phyloP scores from a whole-genome alignment of 2,888 invertebrate species.

The Drosophila mulleri region DNA sequence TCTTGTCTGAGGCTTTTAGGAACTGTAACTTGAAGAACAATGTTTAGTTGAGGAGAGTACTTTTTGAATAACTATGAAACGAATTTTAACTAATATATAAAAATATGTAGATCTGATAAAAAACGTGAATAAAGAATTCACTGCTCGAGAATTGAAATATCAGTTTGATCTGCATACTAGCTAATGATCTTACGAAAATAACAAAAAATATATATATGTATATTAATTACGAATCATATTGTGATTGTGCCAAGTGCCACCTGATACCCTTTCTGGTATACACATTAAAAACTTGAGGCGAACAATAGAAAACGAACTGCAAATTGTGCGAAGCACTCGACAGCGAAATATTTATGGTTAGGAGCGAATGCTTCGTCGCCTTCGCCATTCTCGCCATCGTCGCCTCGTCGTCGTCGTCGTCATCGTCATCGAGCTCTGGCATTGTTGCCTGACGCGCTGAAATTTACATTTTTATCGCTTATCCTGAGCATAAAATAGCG shows the following conservation, averaged over 20 bases:
- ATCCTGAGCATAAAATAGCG: constrained; percentile 98
- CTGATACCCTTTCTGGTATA: constrained; percentile 41
- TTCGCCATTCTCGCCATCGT: background rate
- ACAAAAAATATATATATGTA: no score
- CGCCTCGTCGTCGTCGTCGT: constrained; percentile 23
- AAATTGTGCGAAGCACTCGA: constrained; percentile 76
- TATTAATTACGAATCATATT: background rate
- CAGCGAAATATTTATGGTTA: constrained; percentile 65
- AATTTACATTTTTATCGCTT: constrained; percentile 96
- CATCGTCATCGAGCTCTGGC: constrained; percentile 36
- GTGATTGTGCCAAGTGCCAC: background rate
- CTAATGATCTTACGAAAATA: no score
- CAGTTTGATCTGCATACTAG: no score
- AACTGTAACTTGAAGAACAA: background rate
- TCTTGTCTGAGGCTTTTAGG: background rate
- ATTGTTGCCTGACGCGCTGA: constrained; percentile 56
- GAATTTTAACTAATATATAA: no score
- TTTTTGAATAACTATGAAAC: no score
- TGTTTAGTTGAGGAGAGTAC: no score
- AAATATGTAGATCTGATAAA: no score
- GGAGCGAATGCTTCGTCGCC: constrained; percentile 40
- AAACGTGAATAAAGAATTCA: no score
- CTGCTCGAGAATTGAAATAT: no score
- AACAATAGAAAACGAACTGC: constrained; percentile 72
- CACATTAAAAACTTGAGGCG: constrained; percentile 49